Evolutionary conservation across 2,113 vertebrate species (phyloP), one percentile per base, ranked within the genome.

Genomic region (Phalacrocorax carbo): DNA sequence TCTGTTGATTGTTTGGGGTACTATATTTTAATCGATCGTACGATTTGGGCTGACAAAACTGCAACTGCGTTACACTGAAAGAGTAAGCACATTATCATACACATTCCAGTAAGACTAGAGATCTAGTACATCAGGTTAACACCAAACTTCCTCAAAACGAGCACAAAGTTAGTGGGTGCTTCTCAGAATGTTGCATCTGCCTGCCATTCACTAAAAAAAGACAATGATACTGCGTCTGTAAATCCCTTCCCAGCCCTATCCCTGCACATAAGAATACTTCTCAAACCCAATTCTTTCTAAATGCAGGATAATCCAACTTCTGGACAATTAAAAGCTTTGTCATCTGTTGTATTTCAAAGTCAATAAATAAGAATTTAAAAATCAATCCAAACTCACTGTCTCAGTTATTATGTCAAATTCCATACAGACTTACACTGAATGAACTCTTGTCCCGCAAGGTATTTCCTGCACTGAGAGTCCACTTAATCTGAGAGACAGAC

Each of bases 211-310:
- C 38, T 32, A 46, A 46, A 46, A 48, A 42, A 73, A 27, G 19
- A 38, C 38, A 23, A 6, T 3, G 3, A 22, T 1, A 34, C 27
- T 26, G 0, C 17, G 22, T 4, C 34, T 61, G 15, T 61, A 62
- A 70, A 46, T 17, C 48, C 34, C 34, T 29, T 62, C 38, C 54
- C 38, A 46, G 75, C 38, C 36, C 22, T 6, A 22, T 10, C 48
- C n/a, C 29, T 40, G 22, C 48, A 29, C 29, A 22, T 1, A 38
- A 22, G 18, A 62, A 48, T 5, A 10, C 23, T 19, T 30, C 20
- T 18, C 3, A 2, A 13, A 19, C 19, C 38, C 38, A 32, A 2
- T 18, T 38, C 38, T 60, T 64, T 29, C 34, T 15, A 32, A 60
- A 20, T 30, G 30, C 23, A 14, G 57, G 38, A 55, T 20, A 46